Base-by-base conservation (phyloP, 37 sponge, comb jelly and placozoan species). In the Spongilla lacustris region DNA sequence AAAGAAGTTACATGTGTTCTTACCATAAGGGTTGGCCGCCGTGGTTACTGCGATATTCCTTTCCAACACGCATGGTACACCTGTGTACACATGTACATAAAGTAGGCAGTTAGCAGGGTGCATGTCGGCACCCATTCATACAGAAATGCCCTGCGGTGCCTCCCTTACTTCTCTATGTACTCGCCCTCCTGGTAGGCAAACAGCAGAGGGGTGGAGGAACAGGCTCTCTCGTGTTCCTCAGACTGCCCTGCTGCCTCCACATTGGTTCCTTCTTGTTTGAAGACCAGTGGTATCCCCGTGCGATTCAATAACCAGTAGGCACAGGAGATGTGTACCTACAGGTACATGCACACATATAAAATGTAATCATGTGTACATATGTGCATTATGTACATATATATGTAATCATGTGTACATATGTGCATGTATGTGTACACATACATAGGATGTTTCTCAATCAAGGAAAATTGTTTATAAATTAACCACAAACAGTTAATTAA, bases 281-380 rank as follows among this genome's bases (percentile, higher is more conserved):
- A 95, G 23, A 97, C 84, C 38, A 97, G 93, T 1, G 98, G 98
- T 0, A 97, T 75, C 2, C 96, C 92, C 25, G 96, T 95, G 29
- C 73, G 69, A 69, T 97, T 97, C 68, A 92, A 74, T 73, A 97
- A 69, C 98, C 98, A 97, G 73, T 85, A 97, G 31, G 83, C 70
- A 86, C 96, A 93, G 19, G 79, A 79, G 32, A 97, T 89, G 58
- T 75, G 38, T 4, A 97, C 87, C 93, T 95, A 75, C 24, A 17
- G 14, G 11, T 17, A 58, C 58, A 58, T 58, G 21, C 58, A 58
- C 11, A 58, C 58, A 58, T 14, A 17, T 14, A 58, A 41, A 3
- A 41, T 41, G 6, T 6, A 41, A 41, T 6, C 41, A 41, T 41
- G 6, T 6, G 6, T 41, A 41, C 41, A 41, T 41, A 6, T 41